phyloP scores from a whole-genome alignment of 2,888 invertebrate genomes.

The Sialis fuliginosa region DNA sequence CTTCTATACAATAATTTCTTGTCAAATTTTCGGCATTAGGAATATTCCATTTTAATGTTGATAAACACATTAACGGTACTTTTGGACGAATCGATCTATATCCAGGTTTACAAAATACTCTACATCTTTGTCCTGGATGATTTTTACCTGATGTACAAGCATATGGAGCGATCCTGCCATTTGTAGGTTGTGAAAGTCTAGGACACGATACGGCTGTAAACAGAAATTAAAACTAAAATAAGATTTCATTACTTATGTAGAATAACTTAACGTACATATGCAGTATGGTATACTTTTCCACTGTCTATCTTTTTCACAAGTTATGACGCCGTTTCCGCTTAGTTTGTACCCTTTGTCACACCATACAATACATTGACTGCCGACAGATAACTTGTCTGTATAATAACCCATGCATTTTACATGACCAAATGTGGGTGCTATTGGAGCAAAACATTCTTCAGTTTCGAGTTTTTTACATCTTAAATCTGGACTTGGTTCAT shows the following conservation, averaged over 20 bases:
- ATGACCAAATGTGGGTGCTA: constrained; percentile 14
- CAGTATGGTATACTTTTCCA: constrained; percentile 32
- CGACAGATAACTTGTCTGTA: constrained; percentile 15
- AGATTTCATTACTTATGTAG: neutral
- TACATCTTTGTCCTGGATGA: constrained; percentile 28
- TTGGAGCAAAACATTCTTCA: constrained; percentile 15
- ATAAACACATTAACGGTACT: constrained; percentile 14
- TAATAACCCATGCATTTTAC: constrained; percentile 15
- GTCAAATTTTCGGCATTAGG: constrained; percentile 12
- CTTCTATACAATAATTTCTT: constrained; percentile 16
- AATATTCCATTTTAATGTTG: constrained; percentile 17
- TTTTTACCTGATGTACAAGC: constrained; percentile 29
- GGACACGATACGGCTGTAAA: constrained; percentile 27
- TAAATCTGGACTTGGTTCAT: constrained; percentile 9
- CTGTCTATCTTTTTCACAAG: constrained; percentile 30
- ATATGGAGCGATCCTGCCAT: constrained; percentile 32
- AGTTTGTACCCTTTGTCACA: constrained; percentile 34
- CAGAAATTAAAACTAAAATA: constrained; percentile 8
- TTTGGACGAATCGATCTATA: constrained; percentile 17
- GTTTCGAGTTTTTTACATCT: constrained; percentile 12
- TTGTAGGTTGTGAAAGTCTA: constrained; percentile 24
- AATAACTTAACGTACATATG: constrained; percentile 28
- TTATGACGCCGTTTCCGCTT: constrained; percentile 29
- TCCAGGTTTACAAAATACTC: constrained; percentile 29
- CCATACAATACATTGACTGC: constrained; percentile 29